Evolutionary conservation across 2,113 vertebrate genomes (phyloP).

Genomic region (Anseranas semipalmata): DNA sequence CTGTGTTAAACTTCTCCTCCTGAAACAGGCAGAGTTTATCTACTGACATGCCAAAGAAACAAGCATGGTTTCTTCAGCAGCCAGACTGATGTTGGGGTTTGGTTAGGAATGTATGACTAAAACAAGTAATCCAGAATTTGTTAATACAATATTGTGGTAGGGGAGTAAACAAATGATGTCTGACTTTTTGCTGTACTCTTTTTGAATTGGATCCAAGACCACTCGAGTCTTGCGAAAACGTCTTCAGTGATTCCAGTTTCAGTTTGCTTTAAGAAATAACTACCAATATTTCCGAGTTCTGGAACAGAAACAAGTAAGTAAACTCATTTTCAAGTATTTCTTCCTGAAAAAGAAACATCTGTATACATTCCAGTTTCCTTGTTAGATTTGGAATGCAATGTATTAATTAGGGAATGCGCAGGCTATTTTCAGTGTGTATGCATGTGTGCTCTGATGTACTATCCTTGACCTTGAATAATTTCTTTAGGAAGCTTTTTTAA

Average conservation of each 20-base stretch:
- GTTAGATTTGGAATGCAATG: conserved; percentile 8
- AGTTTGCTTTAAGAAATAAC: neutral
- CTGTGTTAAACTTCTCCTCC: neutral
- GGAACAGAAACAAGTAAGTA: neutral
- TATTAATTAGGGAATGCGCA: neutral
- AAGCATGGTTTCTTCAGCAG: fast-evolving
- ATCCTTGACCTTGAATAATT: conserved; percentile 30
- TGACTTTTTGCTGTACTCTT: neutral
- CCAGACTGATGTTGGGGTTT: neutral
- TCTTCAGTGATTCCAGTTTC: neutral
- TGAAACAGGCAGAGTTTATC: neutral
- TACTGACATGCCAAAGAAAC: neutral
- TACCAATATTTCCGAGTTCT: neutral
- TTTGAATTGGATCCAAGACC: neutral
- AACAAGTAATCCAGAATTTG: conserved; percentile 20
- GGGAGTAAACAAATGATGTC: neutral
- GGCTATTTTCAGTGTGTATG: conserved; percentile 4
- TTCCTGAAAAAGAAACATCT: neutral
- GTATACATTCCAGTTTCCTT: conserved; percentile 8
- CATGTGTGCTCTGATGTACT: neutral
- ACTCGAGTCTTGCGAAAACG: neutral
- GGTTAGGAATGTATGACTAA: conserved; percentile 27
- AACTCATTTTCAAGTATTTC: neutral
- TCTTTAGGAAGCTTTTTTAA: neutral
- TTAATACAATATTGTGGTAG: neutral